A percentile compares a stretch with the other conserved stretches of the same genome.
Evolutionary conservation across 2,888 invertebrate genomes (phyloP).

Genomic region (Nezara viridula): DNA sequence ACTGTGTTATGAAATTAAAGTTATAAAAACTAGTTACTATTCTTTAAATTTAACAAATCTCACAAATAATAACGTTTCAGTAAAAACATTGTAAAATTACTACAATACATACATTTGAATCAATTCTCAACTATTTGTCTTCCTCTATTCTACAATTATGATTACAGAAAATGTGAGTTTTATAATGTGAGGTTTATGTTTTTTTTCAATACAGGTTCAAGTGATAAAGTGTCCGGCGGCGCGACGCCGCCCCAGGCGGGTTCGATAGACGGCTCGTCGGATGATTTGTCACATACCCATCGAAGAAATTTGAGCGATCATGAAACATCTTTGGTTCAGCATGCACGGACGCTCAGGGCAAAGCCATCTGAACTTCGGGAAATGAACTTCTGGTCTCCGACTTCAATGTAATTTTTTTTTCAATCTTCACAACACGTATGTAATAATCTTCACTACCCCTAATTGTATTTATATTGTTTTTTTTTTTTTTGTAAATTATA

Average conservation of each 20-base stretch:
- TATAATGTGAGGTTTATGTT: background rate
- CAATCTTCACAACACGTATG: constrained; percentile 48
- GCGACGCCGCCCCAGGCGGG: background rate
- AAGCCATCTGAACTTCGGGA: constrained; percentile 82
- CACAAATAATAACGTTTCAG: no score
- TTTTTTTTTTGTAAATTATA: constrained; percentile 26
- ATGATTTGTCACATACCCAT: constrained; percentile 13
- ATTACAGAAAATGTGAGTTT: background rate
- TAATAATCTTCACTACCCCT: constrained; percentile 55
- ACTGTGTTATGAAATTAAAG: no score
- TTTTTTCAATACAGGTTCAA: constrained; percentile 50
- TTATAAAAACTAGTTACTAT: no score
- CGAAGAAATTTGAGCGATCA: constrained; percentile 50
- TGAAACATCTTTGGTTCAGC: constrained; percentile 36
- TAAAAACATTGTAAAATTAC: no score
- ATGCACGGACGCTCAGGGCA: constrained; percentile 69
- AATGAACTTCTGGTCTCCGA: constrained; percentile 90
- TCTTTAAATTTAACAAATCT: no score
- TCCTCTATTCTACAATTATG: no score
- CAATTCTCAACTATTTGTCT: no score
- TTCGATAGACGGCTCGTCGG: constrained; percentile 41
- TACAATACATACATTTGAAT: no score
- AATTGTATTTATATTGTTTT: constrained; percentile 6
- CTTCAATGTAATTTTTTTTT: constrained; percentile 77
- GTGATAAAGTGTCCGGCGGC: constrained; percentile 33